Conservation (phyloP, 2,888 invertebrate genomes). For the Amiota minor region DNA sequence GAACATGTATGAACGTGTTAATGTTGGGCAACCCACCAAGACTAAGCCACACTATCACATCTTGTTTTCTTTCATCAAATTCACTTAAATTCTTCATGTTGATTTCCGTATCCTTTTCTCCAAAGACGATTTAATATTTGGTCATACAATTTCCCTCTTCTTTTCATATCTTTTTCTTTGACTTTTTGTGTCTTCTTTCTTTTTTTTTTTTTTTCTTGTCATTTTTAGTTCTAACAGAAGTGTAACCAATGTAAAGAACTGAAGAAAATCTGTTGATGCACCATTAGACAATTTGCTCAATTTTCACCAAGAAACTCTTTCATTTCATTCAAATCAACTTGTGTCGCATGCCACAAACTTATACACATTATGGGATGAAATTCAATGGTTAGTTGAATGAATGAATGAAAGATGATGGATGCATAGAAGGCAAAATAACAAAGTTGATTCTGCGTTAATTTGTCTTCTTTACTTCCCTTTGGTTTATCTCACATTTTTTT, state of each 20-base stretch:
- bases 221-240: neutral
- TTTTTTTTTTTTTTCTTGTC: neutral
- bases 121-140: too few relatives aligned
- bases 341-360: neutral
- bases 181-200: neutral
- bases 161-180: too few relatives aligned
- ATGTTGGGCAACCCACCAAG: neutral
- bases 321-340: slow-evolving; percentile 1
- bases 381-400: too few relatives aligned
- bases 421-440: neutral
- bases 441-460: slow-evolving; percentile 9
- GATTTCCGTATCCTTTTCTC: neutral
- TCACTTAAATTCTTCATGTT: slow-evolving; percentile 18
- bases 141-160: too few relatives aligned
- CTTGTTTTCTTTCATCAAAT: slow-evolving; percentile 15
- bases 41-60: neutral
- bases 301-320: slow-evolving; percentile 7
- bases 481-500: neutral
- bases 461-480: slow-evolving; percentile 15
- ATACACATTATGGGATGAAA: too few relatives aligned
- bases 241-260: neutral
- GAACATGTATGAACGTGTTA: too few relatives aligned
- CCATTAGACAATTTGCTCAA: slow-evolving; percentile 23
- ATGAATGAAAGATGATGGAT: neutral
- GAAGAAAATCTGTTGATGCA: neutral